phyloP scores from a whole-genome alignment of 2,797 vertebrate species.

The Hapalemur alaotrensis region DNA sequence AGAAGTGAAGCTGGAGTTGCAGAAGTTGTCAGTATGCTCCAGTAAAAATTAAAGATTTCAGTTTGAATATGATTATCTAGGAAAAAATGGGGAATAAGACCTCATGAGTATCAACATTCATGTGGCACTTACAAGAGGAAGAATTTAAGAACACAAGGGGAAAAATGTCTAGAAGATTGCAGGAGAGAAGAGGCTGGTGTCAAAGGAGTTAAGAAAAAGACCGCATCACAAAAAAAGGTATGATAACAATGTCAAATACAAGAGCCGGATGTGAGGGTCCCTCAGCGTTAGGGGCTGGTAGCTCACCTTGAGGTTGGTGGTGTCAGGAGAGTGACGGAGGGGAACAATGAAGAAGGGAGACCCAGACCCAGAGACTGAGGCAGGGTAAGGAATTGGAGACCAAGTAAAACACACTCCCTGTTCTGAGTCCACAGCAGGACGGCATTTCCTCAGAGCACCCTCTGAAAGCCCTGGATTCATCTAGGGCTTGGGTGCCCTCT shows the following conservation, averaged over 20 bases:
- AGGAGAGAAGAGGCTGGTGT: not conserved
- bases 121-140: not conserved
- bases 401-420: rapidly evolving
- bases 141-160: not conserved
- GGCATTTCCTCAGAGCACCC: not conserved
- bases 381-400: not conserved
- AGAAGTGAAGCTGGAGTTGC: not conserved
- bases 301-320: not conserved
- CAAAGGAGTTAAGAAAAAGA: not conserved
- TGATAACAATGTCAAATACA: not conserved
- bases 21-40: no score
- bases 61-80: not conserved
- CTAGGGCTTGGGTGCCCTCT: no score
- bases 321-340: rapidly evolving
- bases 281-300: not conserved
- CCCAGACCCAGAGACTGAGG: not conserved
- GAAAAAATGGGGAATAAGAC: not conserved
- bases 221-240: not conserved
- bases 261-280: not conserved
- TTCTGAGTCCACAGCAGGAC: not conserved
- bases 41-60: no score
- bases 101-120: not conserved
- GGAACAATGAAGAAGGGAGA: not conserved
- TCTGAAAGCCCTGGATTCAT: not conserved
- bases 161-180: not conserved